phyloP scores from a whole-genome alignment of 1,140 invertebrate genomes.

The Branchinecta lindahli region DNA sequence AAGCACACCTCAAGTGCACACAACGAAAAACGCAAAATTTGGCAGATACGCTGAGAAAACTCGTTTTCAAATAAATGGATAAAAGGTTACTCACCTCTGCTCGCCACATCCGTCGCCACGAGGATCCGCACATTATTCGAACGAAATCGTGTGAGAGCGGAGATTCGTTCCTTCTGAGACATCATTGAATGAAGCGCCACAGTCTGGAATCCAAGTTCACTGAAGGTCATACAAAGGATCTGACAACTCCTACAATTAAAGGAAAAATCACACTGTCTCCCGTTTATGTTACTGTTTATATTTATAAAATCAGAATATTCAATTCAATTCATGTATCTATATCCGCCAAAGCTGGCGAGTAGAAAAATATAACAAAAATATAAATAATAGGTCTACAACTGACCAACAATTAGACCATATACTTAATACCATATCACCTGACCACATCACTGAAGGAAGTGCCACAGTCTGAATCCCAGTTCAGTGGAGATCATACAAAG shows the following conservation, averaged over 20 bases:
- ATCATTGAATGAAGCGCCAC: conserved; percentile 74
- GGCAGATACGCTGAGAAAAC: too few relatives aligned
- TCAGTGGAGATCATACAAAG: too few relatives aligned
- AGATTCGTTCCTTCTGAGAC: conserved; percentile 57
- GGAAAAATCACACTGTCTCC: conserved; percentile 21
- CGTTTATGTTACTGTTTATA: conserved; percentile 14
- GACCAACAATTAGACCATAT: too few relatives aligned
- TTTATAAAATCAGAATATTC: conserved; percentile 11
- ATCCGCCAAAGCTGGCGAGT: too few relatives aligned
- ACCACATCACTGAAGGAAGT: too few relatives aligned
- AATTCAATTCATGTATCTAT: neutral
- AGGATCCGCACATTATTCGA: conserved; percentile 69
- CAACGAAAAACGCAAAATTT: too few relatives aligned
- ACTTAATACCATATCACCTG: too few relatives aligned
- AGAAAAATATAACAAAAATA: too few relatives aligned
- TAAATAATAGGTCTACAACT: too few relatives aligned
- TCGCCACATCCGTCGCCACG: conserved; percentile 91
- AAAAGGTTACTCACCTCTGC: conserved; percentile 46
- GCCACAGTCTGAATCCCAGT: too few relatives aligned
- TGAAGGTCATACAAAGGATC: conserved; percentile 64
- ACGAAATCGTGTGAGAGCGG: conserved; percentile 65
- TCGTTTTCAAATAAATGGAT: too few relatives aligned
- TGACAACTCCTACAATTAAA: conserved; percentile 53
- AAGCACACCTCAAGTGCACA: too few relatives aligned
- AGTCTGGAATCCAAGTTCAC: conserved; percentile 69